Conservation (phyloP, 2,113 vertebrate genomes). For the Amblyornis subalaris region DNA sequence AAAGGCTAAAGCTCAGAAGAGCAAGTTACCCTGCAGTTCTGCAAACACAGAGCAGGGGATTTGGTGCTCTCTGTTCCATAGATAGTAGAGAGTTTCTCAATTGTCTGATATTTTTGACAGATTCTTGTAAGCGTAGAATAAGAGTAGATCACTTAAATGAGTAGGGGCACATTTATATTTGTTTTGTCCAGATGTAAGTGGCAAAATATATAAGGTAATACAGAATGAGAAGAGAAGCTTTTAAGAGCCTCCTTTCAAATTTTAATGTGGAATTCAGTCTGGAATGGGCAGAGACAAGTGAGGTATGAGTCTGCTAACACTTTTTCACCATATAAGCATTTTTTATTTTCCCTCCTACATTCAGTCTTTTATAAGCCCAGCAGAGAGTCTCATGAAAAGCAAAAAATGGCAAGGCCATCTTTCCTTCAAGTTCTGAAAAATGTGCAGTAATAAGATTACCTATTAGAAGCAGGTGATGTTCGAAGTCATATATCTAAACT, state of each 20-base stretch:
- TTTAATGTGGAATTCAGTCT: background rate
- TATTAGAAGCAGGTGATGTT: background rate
- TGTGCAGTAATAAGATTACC: background rate
- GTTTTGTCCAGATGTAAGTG: background rate
- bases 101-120: background rate
- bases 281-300: background rate
- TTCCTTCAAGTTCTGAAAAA: conserved; percentile 8
- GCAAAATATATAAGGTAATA: background rate
- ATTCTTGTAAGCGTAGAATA: background rate
- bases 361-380: background rate
- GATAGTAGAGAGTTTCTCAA: background rate
- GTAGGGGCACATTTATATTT: background rate
- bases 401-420: background rate
- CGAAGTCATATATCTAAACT: background rate
- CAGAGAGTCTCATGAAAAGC: background rate
- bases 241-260: background rate
- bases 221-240: background rate
- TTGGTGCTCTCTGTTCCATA: background rate
- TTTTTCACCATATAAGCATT: background rate
- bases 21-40: background rate
- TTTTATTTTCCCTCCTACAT: background rate
- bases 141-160: background rate
- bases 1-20: conserved; percentile 15
- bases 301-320: background rate
- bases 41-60: background rate